Conservation (phyloP, 2,888 invertebrate species). For the Pterostichus niger region DNA sequence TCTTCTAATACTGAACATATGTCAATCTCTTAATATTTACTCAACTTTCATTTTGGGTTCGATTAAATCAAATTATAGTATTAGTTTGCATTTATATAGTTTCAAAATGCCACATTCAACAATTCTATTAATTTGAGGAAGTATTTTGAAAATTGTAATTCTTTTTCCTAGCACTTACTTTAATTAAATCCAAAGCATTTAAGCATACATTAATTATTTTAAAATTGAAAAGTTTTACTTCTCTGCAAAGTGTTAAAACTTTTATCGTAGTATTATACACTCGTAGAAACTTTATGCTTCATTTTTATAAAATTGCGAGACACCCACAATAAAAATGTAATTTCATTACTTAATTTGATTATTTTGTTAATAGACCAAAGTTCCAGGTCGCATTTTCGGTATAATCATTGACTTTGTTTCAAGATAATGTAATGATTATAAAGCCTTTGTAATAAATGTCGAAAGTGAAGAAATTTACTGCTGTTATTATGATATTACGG, state of each 20-base stretch:
- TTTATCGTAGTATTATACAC: not conserved
- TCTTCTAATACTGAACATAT: too few relatives aligned
- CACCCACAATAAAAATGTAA: too few relatives aligned
- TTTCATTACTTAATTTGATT: not conserved
- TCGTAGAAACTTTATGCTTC: not conserved
- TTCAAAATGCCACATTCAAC: too few relatives aligned
- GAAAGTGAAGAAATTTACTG: not conserved
- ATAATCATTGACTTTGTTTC: not conserved
- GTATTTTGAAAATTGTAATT: too few relatives aligned
- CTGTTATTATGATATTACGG: slow-evolving; percentile 12
- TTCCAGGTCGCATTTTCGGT: not conserved
- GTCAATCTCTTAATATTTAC: too few relatives aligned
- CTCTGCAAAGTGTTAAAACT: not conserved
- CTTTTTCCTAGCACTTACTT: too few relatives aligned
- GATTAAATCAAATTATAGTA: too few relatives aligned
- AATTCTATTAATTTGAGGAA: too few relatives aligned
- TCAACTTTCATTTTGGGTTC: too few relatives aligned
- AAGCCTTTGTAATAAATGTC: slow-evolving; percentile 10
- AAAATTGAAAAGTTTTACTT: not conserved
- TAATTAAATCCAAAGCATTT: not conserved
- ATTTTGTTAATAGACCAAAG: not conserved
- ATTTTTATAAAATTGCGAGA: not conserved
- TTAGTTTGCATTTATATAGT: too few relatives aligned
- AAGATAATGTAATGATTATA: slow-evolving; percentile 15
- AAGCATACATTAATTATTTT: not conserved